These are phyloP conservation scores for Menidia beryllina DNA, from an alignment of 2,113 vertebrate genomes.

Conservation along the genomic window DNA sequence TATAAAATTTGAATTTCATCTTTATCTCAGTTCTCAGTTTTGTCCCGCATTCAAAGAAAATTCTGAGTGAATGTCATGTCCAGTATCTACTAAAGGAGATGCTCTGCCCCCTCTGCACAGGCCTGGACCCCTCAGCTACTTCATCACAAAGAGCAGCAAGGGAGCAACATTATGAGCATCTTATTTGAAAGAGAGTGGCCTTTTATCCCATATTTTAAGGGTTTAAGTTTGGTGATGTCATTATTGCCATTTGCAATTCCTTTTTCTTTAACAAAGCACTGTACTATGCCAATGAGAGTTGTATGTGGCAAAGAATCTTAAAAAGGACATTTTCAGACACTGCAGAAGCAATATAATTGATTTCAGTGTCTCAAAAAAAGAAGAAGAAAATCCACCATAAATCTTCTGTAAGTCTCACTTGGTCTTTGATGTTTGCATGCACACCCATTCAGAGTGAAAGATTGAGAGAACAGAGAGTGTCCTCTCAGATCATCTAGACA, in stretches of 20 bases:
- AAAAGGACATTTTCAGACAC: conserved; percentile 18
- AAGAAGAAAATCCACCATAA: conserved; percentile 8
- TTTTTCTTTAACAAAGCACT: neutral
- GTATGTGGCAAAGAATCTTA: conserved; percentile 1
- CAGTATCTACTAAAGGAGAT: too few species aligned
- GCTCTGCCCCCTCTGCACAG: too few species aligned
- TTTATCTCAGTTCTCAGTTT: neutral
- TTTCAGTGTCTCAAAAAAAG: neutral
- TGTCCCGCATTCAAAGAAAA: too few species aligned
- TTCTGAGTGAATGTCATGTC: too few species aligned
- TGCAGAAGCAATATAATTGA: neutral
- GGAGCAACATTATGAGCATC: neutral
- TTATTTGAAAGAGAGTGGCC: too few species aligned
- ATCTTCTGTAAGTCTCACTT: conserved; percentile 20
- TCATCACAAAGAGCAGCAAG: too few species aligned
- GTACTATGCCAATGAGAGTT: conserved; percentile 7
- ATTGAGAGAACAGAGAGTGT: conserved; percentile 30
- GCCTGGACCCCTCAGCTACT: too few species aligned
- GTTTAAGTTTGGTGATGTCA: conserved; percentile 1
- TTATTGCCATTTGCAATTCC: neutral
- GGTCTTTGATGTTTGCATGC: conserved; percentile 9
- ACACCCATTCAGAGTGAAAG: conserved; percentile 11
- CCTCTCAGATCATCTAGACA: conserved; percentile 66
- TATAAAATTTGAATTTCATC: neutral
- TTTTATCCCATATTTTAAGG: conserved; percentile 7